Evolutionary conservation across 2,888 invertebrate species (phyloP).

Genomic region (Desoria tigrina): DNA sequence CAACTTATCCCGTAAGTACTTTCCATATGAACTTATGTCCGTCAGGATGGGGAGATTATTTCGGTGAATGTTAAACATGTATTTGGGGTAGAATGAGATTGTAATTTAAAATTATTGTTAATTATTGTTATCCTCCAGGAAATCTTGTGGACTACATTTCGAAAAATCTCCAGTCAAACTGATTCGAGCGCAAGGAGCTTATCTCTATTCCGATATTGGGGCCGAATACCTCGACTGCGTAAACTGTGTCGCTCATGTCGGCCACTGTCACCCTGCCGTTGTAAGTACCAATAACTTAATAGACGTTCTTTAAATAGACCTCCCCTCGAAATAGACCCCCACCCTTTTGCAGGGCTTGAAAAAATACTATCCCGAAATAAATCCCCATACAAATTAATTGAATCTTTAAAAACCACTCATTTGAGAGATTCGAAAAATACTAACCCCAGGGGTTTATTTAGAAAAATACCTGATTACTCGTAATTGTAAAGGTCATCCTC

Average conservation of each 20-base stretch:
- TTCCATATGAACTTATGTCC: neutral
- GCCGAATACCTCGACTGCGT: conserved; percentile 63
- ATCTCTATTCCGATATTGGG: conserved; percentile 63
- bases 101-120: neutral
- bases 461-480: too few species aligned
- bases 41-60: too few species aligned
- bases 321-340: too few species aligned
- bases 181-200: conserved; percentile 61
- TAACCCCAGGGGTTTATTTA: too few species aligned
- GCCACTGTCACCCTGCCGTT: conserved; percentile 9
- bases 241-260: conserved; percentile 63
- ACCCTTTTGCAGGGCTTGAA: too few species aligned
- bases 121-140: conserved; percentile 33
- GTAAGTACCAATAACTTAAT: conserved; percentile 9
- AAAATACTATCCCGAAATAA: too few species aligned
- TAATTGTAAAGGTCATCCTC: too few species aligned
- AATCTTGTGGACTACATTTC: conserved; percentile 53
- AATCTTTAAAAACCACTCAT: too few species aligned
- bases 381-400: too few species aligned
- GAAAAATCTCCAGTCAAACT: conserved; percentile 60
- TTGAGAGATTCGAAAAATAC: too few species aligned
- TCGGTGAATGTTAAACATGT: too few species aligned
- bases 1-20: neutral
- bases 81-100: too few species aligned
- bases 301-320: neutral